phyloP scores from a whole-genome alignment of 2,797 vertebrate genomes.

The Oreochromis grahami region DNA sequence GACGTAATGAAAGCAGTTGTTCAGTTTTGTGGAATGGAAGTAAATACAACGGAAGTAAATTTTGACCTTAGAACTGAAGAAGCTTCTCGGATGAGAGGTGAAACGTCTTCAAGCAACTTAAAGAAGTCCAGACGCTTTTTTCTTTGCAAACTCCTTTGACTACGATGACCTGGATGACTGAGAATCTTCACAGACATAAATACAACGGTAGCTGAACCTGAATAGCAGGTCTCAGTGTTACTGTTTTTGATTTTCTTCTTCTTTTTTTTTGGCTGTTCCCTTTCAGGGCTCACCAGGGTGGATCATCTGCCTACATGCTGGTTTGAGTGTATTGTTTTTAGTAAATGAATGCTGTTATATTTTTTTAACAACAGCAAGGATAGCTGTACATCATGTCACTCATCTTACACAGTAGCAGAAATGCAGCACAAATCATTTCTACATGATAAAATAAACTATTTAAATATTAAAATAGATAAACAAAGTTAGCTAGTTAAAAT shows the following conservation, averaged over 20 bases:
- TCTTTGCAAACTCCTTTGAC: too few species aligned
- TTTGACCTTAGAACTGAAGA: too few species aligned
- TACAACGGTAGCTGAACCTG: slow-evolving; percentile 27
- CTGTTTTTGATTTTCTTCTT: slow-evolving; percentile 13
- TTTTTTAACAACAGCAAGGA: neutral
- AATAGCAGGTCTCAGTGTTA: slow-evolving; percentile 50
- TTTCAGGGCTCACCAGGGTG: neutral
- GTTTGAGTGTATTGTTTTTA: neutral
- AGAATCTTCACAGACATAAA: too few species aligned
- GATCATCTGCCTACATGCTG: neutral
- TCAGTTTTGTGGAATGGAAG: neutral
- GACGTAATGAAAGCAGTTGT: slow-evolving; percentile 17
- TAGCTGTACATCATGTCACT: neutral
- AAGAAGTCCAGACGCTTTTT: too few species aligned
- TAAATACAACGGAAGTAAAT: neutral
- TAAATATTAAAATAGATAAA: neutral
- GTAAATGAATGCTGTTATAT: neutral
- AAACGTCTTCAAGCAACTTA: too few species aligned
- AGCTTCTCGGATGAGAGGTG: too few species aligned
- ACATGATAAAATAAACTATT: neutral
- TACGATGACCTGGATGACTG: too few species aligned
- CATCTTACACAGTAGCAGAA: neutral
- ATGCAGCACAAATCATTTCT: neutral
- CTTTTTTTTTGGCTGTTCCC: neutral
- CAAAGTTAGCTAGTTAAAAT: neutral